Conservation (phyloP, 2,888 invertebrate species). For the Frankliniella intonsa region DNA sequence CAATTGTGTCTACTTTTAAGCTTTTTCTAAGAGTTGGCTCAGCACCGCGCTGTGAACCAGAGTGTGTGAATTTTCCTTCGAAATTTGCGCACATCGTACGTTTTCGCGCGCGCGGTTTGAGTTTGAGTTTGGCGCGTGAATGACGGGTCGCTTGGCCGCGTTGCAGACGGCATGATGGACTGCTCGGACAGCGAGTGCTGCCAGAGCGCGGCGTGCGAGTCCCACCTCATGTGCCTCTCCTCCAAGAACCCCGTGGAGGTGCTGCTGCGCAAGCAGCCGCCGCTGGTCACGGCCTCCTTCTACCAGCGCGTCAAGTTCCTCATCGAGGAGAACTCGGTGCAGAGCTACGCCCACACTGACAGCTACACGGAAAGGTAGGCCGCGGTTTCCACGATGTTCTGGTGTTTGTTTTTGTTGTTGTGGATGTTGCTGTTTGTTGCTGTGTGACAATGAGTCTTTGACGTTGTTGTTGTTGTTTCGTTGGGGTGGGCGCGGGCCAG, state of each 20-base stretch:
- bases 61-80: no score
- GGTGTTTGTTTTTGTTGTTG: neutral
- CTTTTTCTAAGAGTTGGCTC: no score
- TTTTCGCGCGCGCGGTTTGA: no score
- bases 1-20: no score
- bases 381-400: conserved; percentile 37
- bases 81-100: no score
- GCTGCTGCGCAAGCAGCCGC: conserved; percentile 90
- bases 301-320: conserved; percentile 96
- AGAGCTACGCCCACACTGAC: conserved; percentile 95
- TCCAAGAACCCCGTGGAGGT: conserved; percentile 97
- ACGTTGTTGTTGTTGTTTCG: no score
- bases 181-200: conserved; percentile 99
- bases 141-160: conserved; percentile 27
- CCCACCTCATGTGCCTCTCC: conserved; percentile 91
- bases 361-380: conserved; percentile 98
- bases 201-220: conserved; percentile 76
- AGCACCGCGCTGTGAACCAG: no score
- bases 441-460: no score
- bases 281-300: conserved; percentile 94
- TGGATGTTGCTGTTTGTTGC: neutral
- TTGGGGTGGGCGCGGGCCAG: no score
- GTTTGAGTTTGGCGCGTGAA: neutral
- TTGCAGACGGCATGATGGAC: conserved; percentile 92
- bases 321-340: conserved; percentile 97